phyloP scores from a whole-genome alignment of 2,113 vertebrate species.

The Alexandromys fortis region DNA sequence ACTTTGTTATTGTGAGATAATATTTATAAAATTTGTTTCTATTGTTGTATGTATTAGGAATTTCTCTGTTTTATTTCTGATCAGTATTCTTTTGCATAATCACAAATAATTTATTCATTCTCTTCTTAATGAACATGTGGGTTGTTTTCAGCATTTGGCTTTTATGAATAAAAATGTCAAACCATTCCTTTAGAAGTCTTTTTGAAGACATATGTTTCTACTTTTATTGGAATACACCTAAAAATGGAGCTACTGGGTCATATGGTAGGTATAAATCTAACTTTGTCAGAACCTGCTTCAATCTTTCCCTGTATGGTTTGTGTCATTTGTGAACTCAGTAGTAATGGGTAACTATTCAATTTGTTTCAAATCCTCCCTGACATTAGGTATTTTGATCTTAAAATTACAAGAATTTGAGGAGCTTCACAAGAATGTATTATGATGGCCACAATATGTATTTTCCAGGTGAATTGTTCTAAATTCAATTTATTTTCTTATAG shows the following conservation, averaged over 20 bases:
- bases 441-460: conserved; percentile 23
- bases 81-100: conserved; percentile 43
- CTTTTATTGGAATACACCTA: conserved; percentile 60
- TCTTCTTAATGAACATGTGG: conserved; percentile 46
- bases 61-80: conserved; percentile 48
- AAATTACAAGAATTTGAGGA: conserved; percentile 21
- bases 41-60: conserved; percentile 25
- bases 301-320: neutral
- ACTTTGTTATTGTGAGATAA: conserved; percentile 28
- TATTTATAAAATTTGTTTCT: conserved; percentile 24
- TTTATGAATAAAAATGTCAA: conserved; percentile 68
- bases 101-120: conserved; percentile 51
- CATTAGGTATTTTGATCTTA: conserved; percentile 56
- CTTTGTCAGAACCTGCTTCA: conserved; percentile 35
- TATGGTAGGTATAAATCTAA: conserved; percentile 48
- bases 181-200: conserved; percentile 54
- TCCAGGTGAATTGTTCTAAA: neutral
- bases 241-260: conserved; percentile 51
- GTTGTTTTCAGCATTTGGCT: conserved; percentile 57
- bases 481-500: neutral
- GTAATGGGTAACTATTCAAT: conserved; percentile 2
- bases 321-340: conserved; percentile 20
- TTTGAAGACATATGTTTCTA: conserved; percentile 60
- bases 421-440: neutral
- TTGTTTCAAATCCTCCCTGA: conserved; percentile 48